phyloP scores from a whole-genome alignment of 2,888 invertebrate species.

The Netelia melanura region DNA sequence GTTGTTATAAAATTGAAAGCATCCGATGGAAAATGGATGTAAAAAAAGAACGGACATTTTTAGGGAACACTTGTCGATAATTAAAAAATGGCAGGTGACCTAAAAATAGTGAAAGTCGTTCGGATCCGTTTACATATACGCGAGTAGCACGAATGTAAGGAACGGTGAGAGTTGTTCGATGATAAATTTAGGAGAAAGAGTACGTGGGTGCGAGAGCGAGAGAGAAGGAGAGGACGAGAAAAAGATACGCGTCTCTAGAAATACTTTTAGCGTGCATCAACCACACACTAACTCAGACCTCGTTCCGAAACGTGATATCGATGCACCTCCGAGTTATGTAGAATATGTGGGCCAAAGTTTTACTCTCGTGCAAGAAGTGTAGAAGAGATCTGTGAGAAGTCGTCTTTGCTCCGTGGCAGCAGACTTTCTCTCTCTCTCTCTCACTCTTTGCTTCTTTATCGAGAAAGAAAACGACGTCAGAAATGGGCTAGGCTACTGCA shows the following conservation, averaged over 20 bases:
- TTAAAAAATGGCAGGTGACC: too few species aligned
- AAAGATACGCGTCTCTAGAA: not conserved
- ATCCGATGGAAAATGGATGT: too few species aligned
- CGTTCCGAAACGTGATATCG: constrained; percentile 46
- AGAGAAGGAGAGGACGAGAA: not conserved
- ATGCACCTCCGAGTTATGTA: constrained; percentile 40
- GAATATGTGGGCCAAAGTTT: constrained; percentile 45
- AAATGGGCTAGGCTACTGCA: not conserved
- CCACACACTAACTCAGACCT: not conserved
- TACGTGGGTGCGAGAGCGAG: not conserved
- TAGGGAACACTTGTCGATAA: too few species aligned
- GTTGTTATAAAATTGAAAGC: too few species aligned
- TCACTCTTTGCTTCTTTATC: not conserved
- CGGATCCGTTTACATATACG: too few species aligned
- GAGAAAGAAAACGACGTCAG: not conserved
- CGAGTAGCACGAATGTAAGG: not conserved
- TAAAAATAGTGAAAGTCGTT: too few species aligned
- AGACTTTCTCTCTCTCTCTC: not conserved
- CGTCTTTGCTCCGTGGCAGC: not conserved
- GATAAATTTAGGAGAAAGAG: constrained; percentile 10
- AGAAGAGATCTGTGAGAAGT: not conserved
- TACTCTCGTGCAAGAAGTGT: not conserved
- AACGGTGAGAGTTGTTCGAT: not conserved
- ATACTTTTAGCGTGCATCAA: not conserved
- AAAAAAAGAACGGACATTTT: too few species aligned